phyloP scores from a whole-genome alignment of 2,113 vertebrate genomes.

The Prionailurus bengalensis region DNA sequence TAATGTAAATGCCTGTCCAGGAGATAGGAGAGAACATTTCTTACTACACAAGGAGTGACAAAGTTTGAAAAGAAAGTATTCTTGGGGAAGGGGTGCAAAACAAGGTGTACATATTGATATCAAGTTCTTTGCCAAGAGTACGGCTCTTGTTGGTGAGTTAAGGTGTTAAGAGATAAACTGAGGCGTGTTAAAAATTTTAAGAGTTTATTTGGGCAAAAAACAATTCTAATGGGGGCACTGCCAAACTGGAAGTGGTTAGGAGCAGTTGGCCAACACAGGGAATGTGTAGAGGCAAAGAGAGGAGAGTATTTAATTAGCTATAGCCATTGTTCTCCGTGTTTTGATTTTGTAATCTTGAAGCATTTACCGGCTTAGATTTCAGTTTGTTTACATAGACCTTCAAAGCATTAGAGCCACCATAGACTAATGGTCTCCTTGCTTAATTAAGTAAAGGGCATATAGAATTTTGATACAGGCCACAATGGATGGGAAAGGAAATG shows the following conservation, averaged over 20 bases:
- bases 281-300: neutral
- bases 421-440: neutral
- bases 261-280: neutral
- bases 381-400: neutral
- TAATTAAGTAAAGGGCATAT: neutral
- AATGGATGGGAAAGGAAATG: neutral
- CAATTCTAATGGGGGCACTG: no score
- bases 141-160: neutral
- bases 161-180: neutral
- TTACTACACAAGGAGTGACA: neutral
- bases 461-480: neutral
- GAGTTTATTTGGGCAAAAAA: neutral
- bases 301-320: neutral
- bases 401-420: no score
- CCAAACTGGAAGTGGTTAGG: neutral
- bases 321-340: neutral
- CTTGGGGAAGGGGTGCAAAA: neutral
- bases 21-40: fast-evolving
- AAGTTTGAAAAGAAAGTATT: neutral
- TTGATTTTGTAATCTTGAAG: neutral
- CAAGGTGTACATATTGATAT: no score
- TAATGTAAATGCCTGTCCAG: neutral
- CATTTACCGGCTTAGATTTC: neutral
- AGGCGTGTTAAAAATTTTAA: neutral
- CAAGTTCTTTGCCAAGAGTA: neutral